These are phyloP conservation scores for Ceyx margarethae DNA, from an alignment of 2,113 vertebrate species.

Conservation along the genomic window DNA sequence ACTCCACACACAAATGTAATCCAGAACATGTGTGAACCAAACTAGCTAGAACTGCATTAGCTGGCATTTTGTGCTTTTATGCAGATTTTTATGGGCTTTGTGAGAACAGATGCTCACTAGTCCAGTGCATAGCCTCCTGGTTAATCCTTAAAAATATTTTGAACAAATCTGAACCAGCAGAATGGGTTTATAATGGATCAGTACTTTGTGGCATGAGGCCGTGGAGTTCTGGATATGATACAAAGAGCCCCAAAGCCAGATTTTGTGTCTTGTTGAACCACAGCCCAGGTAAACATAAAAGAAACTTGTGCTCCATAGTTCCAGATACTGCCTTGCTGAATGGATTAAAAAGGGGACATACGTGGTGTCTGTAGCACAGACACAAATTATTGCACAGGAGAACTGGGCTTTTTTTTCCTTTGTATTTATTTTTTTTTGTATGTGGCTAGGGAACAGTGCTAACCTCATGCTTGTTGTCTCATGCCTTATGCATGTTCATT, in stretches of 20 bases:
- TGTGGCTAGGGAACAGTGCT: not conserved
- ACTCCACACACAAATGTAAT: not conserved
- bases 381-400: not conserved
- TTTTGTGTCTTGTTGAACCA: not conserved
- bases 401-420: too few species aligned
- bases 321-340: not conserved
- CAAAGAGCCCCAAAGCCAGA: not conserved
- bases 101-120: not conserved
- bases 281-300: not conserved
- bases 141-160: not conserved
- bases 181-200: not conserved
- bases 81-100: not conserved
- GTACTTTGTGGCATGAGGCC: not conserved
- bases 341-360: not conserved
- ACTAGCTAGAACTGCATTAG: not conserved
- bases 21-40: not conserved
- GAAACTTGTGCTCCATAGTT: not conserved
- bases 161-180: constrained; percentile 16
- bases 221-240: not conserved
- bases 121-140: not conserved
- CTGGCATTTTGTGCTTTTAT: not conserved
- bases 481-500: not conserved
- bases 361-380: not conserved
- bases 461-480: not conserved
- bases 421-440: not conserved